Conservation (phyloP, 2,797 vertebrate species). For the Sus cebifrons region DNA sequence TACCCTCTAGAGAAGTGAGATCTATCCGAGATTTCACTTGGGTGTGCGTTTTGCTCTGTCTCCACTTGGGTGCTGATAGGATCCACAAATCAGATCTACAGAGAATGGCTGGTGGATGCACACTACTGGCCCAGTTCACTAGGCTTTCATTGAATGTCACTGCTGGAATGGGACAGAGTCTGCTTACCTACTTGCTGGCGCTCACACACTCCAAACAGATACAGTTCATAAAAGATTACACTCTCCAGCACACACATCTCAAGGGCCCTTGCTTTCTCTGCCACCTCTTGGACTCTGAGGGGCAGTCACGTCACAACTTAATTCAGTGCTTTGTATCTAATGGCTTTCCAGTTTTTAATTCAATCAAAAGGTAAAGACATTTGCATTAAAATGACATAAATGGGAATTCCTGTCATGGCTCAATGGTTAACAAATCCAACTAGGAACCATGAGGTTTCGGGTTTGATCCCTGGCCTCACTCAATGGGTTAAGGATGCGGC, state of each 20-base stretch:
- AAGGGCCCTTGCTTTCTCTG: not conserved
- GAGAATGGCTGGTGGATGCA: not conserved
- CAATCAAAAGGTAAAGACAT: not conserved
- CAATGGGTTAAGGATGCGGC: no score
- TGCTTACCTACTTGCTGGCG: not conserved
- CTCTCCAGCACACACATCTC: not conserved
- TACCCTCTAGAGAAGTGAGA: not conserved
- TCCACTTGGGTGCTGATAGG: not conserved
- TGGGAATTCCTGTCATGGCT: no score
- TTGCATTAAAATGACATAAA: not conserved
- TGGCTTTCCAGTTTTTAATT: not conserved
- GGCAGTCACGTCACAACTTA: not conserved
- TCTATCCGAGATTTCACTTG: not conserved
- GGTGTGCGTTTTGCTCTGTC: not conserved
- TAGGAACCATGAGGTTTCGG: no score
- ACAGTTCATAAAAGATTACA: not conserved
- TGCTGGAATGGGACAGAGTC: not conserved
- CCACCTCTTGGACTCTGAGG: not conserved
- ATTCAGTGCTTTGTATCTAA: not conserved
- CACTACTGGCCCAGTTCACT: not conserved
- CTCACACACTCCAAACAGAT: not conserved
- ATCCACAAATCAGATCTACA: not conserved
- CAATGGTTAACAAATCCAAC: no score
- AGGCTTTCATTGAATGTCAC: not conserved
- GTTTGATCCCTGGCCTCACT: no score